A percentile compares a stretch with the other conserved stretches of the same genome.
Conservation (phyloP, 1,140 invertebrate species). For the Bombus cullumanus region DNA sequence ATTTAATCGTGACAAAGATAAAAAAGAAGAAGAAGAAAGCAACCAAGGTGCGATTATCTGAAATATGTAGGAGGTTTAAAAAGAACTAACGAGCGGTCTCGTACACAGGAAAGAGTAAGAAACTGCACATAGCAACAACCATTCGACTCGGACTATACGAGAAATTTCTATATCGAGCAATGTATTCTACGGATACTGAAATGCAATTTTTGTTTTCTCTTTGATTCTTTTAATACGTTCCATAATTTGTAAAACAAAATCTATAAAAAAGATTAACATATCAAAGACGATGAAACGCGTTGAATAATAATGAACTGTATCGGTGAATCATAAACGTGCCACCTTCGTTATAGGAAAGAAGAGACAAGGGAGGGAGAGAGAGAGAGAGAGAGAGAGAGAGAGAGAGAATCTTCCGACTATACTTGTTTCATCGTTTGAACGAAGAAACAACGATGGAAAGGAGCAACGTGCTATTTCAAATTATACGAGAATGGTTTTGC, state of each 20-base stretch:
- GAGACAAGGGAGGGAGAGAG: not conserved
- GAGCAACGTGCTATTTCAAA: not conserved
- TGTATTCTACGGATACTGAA: not conserved
- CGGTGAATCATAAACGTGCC: not conserved
- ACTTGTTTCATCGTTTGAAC: not conserved
- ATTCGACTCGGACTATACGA: not conserved
- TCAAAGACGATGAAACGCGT: conserved; percentile 9
- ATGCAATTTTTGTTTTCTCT: not conserved
- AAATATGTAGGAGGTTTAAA: not conserved
- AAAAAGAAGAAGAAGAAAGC: not conserved
- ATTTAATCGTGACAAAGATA: conserved; percentile 8
- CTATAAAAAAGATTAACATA: conserved; percentile 8
- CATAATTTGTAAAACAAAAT: not conserved
- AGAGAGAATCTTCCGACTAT: not conserved
- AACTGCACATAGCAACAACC: conserved; percentile 31
- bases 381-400: no score
- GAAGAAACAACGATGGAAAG: not conserved
- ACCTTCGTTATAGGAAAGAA: not conserved
- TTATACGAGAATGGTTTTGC: not conserved
- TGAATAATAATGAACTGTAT: not conserved
- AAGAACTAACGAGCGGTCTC: not conserved
- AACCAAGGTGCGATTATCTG: not conserved
- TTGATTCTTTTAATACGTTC: not conserved
- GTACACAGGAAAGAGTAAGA: conserved; percentile 1
- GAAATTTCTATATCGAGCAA: not conserved